Conservation (phyloP, 2,888 invertebrate species). For the Latrodectus elegans region DNA sequence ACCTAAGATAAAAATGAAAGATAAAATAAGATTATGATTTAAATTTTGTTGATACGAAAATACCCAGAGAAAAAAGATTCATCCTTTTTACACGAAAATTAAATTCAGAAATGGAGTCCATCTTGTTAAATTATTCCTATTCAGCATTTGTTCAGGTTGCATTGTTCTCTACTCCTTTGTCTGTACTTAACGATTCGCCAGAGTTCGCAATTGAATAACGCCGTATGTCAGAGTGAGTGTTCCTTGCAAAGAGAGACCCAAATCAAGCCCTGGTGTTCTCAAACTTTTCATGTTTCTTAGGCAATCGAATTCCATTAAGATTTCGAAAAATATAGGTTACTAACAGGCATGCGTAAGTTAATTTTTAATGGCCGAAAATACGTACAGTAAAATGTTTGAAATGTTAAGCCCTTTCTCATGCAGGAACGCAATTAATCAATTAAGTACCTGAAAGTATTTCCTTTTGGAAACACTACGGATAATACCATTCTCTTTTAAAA, state of each 20-base stretch:
- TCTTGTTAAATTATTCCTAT: conserved; percentile 3
- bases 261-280: neutral
- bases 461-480: too few species aligned
- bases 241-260: neutral
- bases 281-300: neutral
- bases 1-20: too few species aligned
- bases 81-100: neutral
- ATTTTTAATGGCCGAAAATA: conserved; percentile 34
- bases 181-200: neutral
- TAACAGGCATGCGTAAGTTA: conserved; percentile 7
- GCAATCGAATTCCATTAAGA: neutral
- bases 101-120: neutral
- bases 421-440: conserved; percentile 50
- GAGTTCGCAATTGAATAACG: neutral
- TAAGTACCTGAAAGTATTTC: conserved; percentile 12
- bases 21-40: too few species aligned
- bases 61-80: too few species aligned
- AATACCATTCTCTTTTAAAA: too few species aligned
- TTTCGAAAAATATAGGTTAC: neutral
- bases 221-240: neutral
- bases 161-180: neutral
- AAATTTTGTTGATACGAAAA: too few species aligned
- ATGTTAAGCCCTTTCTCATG: conserved; percentile 13
- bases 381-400: conserved; percentile 7
- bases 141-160: neutral